Conservation (phyloP, 2,113 vertebrate species). For the Brachionichthys hirsutus region DNA sequence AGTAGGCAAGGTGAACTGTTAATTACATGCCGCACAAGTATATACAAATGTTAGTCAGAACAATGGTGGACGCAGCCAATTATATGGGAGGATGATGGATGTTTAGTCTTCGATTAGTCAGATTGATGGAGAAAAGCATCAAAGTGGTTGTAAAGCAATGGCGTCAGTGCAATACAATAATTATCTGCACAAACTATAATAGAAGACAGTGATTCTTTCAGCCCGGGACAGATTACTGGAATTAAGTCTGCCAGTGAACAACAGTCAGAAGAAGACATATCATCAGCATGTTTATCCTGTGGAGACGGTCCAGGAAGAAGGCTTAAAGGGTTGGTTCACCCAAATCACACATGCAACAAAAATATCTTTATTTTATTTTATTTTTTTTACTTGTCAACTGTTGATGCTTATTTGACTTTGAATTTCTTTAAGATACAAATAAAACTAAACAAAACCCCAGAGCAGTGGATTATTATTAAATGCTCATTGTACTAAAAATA, state of each 20-base stretch:
- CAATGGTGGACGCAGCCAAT: slow-evolving; percentile 47
- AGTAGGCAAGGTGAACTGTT: slow-evolving; percentile 30
- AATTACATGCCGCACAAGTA: slow-evolving; percentile 35
- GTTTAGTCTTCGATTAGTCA: slow-evolving; percentile 43
- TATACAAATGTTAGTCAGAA: slow-evolving; percentile 45
- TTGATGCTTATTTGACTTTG: too few relatives aligned
- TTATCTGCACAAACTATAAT: background rate
- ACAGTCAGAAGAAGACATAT: slow-evolving; percentile 1
- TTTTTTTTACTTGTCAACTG: too few relatives aligned
- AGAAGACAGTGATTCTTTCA: slow-evolving; percentile 1
- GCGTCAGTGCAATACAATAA: background rate
- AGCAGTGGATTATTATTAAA: background rate
- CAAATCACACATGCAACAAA: background rate
- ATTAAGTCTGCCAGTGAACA: background rate
- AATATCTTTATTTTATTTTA: background rate
- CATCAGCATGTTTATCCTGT: background rate
- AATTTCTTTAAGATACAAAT: too few relatives aligned
- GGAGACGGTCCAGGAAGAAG: background rate
- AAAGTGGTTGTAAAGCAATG: too few relatives aligned
- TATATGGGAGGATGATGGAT: slow-evolving; percentile 50
- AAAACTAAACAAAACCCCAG: too few relatives aligned
- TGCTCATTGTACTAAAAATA: too few relatives aligned
- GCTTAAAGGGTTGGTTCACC: background rate
- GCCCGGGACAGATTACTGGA: background rate
- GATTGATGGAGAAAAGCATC: slow-evolving; percentile 22